A percentile compares a stretch with the other conserved stretches of the same genome.
These are phyloP conservation scores for Prionailurus bengalensis DNA, from an alignment of 2,113 vertebrate genomes.

Conservation along the genomic window DNA sequence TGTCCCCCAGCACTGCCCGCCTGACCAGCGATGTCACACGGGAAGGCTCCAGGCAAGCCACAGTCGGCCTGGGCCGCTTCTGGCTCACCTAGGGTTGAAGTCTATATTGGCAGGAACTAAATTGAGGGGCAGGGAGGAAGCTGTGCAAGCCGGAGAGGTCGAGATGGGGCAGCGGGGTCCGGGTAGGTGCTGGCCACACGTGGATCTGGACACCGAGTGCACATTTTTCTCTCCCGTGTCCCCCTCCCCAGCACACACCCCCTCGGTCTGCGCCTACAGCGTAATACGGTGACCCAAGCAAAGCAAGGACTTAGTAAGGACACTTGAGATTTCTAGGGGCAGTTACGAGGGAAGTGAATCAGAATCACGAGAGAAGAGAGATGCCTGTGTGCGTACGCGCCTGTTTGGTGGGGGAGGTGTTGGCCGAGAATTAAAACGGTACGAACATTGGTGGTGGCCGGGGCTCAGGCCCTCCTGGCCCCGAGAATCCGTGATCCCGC, in stretches of 20 bases:
- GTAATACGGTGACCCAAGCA: fast-evolving
- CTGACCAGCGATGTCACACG: background rate
- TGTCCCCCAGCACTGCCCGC: fast-evolving
- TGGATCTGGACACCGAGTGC: fast-evolving
- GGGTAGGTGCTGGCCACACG: fast-evolving
- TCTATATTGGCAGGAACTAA: fast-evolving
- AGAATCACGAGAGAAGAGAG: background rate
- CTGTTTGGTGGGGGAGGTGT: background rate
- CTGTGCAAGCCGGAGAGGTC: fast-evolving
- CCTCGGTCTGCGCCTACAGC: fast-evolving
- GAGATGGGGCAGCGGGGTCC: fast-evolving
- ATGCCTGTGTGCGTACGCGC: fast-evolving
- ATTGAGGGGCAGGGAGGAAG: background rate
- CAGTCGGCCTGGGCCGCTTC: background rate
- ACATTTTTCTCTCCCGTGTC: fast-evolving
- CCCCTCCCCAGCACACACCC: fast-evolving
- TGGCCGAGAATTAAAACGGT: background rate
- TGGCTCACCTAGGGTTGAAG: background rate
- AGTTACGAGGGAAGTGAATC: fast-evolving
- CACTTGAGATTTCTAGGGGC: fast-evolving
- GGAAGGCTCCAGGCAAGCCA: background rate
- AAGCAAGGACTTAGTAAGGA: background rate
- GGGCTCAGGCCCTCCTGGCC: fast-evolving
- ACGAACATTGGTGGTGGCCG: fast-evolving
- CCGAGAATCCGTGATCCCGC: fast-evolving